These are phyloP conservation scores for Gouania willdenowi DNA, from an alignment of 2,797 vertebrate species.

Conservation along the genomic window DNA sequence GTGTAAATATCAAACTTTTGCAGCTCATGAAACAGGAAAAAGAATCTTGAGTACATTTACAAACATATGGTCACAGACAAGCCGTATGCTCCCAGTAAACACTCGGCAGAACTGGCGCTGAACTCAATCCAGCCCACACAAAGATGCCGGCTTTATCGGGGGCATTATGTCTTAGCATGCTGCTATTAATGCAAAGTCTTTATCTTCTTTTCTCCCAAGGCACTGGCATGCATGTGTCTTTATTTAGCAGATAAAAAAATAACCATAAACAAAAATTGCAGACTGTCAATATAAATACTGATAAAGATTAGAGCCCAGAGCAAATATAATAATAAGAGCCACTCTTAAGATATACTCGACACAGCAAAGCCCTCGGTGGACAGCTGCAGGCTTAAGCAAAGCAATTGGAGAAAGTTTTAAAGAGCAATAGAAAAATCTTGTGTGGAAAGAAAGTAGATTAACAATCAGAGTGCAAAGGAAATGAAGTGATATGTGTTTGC, in stretches of 20 bases:
- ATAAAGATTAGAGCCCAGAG: constrained; percentile 69
- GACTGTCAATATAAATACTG: constrained; percentile 72
- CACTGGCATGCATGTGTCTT: constrained; percentile 61
- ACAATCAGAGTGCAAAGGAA: constrained; percentile 61
- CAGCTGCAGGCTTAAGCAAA: constrained; percentile 70
- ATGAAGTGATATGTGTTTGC: constrained; percentile 53
- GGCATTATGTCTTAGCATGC: constrained; percentile 73
- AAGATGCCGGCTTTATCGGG: constrained; percentile 60
- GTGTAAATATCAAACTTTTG: constrained; percentile 26
- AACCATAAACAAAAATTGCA: constrained; percentile 70
- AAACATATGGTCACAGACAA: not conserved
- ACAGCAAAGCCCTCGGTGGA: constrained; percentile 68
- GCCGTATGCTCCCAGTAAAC: constrained; percentile 10
- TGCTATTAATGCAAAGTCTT: constrained; percentile 72
- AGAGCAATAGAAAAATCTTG: constrained; percentile 65
- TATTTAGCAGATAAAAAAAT: constrained; percentile 68
- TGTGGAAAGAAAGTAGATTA: constrained; percentile 68
- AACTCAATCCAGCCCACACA: constrained; percentile 70
- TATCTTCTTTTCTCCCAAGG: constrained; percentile 60
- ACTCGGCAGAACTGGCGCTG: constrained; percentile 48
- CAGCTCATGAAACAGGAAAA: constrained; percentile 14
- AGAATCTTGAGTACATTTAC: not conserved
- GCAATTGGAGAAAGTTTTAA: constrained; percentile 62
- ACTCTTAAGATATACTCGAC: constrained; percentile 60
- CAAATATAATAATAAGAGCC: constrained; percentile 67